phyloP scores from a whole-genome alignment of 2,797 vertebrate species.

The Gallirallus australis region DNA sequence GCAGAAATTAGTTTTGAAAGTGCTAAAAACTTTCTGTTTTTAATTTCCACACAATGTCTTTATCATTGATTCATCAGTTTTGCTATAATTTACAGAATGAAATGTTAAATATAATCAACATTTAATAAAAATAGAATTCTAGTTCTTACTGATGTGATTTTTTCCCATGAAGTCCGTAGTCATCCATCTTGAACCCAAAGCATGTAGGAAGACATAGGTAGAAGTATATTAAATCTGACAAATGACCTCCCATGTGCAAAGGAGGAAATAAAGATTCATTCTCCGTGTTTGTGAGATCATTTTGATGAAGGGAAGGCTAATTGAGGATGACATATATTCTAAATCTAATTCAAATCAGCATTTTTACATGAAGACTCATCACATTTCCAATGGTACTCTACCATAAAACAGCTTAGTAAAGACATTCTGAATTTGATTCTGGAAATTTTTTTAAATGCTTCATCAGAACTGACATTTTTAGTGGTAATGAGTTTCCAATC shows the following conservation, averaged over 20 bases:
- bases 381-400: slow-evolving; percentile 78
- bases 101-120: not conserved
- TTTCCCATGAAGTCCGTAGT: slow-evolving; percentile 46
- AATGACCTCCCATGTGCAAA: slow-evolving; percentile 86
- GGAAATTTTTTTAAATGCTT: slow-evolving; percentile 71
- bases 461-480: slow-evolving; percentile 78
- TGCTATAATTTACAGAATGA: slow-evolving; percentile 1
- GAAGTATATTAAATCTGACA: slow-evolving; percentile 85
- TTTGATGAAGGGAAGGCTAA: slow-evolving; percentile 84
- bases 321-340: slow-evolving; percentile 84
- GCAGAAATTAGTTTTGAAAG: not conserved
- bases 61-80: slow-evolving; percentile 10
- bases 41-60: not conserved
- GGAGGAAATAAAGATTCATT: slow-evolving; percentile 87
- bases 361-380: slow-evolving; percentile 86
- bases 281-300: slow-evolving; percentile 83
- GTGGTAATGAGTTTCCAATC: slow-evolving; percentile 74
- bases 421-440: slow-evolving; percentile 79
- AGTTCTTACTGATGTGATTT: slow-evolving; percentile 43
- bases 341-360: slow-evolving; percentile 86
- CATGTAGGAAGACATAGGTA: slow-evolving; percentile 81
- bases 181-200: slow-evolving; percentile 80
- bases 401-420: slow-evolving; percentile 81
- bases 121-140: slow-evolving; percentile 61
- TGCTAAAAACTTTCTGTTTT: not conserved